Percentiles rank a stretch among this genome's conserved stretches.
phyloP scores from a whole-genome alignment of 2,888 invertebrate species.

The Meliscaeva auricollis region DNA sequence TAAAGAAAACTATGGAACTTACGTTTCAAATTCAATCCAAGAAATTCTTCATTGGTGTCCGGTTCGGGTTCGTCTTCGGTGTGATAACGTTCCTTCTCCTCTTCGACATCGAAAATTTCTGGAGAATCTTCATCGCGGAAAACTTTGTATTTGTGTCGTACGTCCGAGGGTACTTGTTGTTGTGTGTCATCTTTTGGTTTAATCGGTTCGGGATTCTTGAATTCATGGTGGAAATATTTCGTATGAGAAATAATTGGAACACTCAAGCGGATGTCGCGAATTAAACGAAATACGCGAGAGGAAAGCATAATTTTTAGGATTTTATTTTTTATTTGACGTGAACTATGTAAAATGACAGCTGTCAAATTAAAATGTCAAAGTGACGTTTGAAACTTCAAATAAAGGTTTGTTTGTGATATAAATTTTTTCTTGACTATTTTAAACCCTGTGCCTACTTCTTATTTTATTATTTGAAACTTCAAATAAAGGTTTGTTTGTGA shows the following conservation, averaged over 20 bases:
- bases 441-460: no score
- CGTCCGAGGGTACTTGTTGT: constrained; percentile 83
- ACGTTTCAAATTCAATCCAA: constrained; percentile 86
- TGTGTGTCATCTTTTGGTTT: constrained; percentile 76
- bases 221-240: constrained; percentile 81
- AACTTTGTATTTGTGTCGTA: constrained; percentile 88
- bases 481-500: neutral
- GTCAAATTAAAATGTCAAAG: neutral
- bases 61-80: constrained; percentile 79
- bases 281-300: constrained; percentile 78
- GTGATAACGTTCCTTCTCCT: constrained; percentile 85
- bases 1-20: constrained; percentile 82
- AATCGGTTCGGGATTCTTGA: constrained; percentile 78
- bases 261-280: constrained; percentile 78
- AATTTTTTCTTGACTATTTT: no score
- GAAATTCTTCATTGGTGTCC: constrained; percentile 84
- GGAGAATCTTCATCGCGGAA: constrained; percentile 89
- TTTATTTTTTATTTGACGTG: neutral
- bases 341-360: neutral
- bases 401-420: neutral
- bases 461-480: neutral
- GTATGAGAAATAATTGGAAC: constrained; percentile 77
- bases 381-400: neutral
- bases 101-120: constrained; percentile 90
- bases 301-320: constrained; percentile 78